Percentiles rank a stretch among this genome's conserved stretches.
These are phyloP conservation scores for Protonemura montana DNA, from an alignment of 2,888 invertebrate genomes.

Conservation along the genomic window DNA sequence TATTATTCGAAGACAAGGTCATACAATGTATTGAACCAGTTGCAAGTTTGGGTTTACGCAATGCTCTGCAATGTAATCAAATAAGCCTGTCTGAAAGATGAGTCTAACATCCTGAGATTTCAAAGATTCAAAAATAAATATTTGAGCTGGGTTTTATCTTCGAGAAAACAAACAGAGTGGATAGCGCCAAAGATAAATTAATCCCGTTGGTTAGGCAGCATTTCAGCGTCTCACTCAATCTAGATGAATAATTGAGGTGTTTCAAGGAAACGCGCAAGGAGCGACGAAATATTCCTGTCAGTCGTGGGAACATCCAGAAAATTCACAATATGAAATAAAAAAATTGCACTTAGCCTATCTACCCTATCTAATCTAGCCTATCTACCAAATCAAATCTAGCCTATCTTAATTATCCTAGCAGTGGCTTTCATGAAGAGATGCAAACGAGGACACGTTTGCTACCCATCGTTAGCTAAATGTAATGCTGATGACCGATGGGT, in stretches of 20 bases:
- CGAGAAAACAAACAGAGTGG: not conserved
- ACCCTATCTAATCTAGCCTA: too few species aligned
- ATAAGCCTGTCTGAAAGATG: not conserved
- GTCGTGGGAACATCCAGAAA: too few species aligned
- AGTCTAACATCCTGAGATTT: not conserved
- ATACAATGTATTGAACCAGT: not conserved
- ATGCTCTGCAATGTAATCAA: not conserved
- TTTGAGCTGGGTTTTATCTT: not conserved
- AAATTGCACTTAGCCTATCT: too few species aligned
- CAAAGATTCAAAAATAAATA: not conserved
- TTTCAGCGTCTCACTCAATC: not conserved
- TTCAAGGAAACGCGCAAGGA: too few species aligned
- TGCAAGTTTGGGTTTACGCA: not conserved
- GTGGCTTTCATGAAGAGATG: too few species aligned
- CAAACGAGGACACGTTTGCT: too few species aligned
- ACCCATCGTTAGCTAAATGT: too few species aligned
- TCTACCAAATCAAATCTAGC: too few species aligned
- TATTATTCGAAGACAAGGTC: not conserved
- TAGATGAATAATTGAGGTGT: not conserved
- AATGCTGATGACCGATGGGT: too few species aligned
- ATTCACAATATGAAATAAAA: too few species aligned
- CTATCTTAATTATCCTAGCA: too few species aligned
- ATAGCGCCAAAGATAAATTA: not conserved
- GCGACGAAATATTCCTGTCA: too few species aligned
- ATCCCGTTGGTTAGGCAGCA: not conserved